Percentiles rank a stretch among this genome's conserved stretches.
Conservation (phyloP, 2,888 invertebrate genomes). For the Lasioglossum zephyrum region DNA sequence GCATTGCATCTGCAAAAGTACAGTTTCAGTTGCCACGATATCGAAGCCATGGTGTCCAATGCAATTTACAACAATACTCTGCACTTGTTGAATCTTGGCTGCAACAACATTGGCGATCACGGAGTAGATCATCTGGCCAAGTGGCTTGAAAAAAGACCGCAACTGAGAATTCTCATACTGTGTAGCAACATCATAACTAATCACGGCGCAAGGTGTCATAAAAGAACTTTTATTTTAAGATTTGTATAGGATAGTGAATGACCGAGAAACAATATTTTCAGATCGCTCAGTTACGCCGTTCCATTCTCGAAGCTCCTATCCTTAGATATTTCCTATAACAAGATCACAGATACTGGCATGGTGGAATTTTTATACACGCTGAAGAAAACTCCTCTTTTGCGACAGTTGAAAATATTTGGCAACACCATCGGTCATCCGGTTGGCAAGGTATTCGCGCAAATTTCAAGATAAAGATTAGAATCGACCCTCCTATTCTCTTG, state of each 20-base stretch:
- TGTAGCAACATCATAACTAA: slow-evolving; percentile 86
- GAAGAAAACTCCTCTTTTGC: slow-evolving; percentile 85
- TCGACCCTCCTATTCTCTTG: slow-evolving; percentile 1
- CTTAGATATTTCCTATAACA: slow-evolving; percentile 87
- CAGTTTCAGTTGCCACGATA: slow-evolving; percentile 87
- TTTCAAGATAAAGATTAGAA: neutral
- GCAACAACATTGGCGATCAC: slow-evolving; percentile 87
- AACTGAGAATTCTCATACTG: slow-evolving; percentile 85
- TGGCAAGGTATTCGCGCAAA: slow-evolving; percentile 74
- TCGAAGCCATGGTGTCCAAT: slow-evolving; percentile 86
- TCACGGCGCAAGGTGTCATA: slow-evolving; percentile 85
- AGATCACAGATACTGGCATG: slow-evolving; percentile 86
- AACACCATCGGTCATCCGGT: slow-evolving; percentile 81
- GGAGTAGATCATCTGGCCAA: slow-evolving; percentile 86
- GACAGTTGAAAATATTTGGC: slow-evolving; percentile 84
- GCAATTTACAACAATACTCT: slow-evolving; percentile 85
- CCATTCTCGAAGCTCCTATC: slow-evolving; percentile 87
- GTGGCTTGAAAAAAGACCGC: slow-evolving; percentile 86
- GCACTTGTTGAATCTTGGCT: slow-evolving; percentile 87
- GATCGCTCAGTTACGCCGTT: slow-evolving; percentile 86
- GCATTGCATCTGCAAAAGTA: slow-evolving; percentile 88
- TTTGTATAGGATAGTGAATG: neutral
- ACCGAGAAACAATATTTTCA: slow-evolving; percentile 66
- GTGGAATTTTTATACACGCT: slow-evolving; percentile 86
- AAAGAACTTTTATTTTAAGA: too few relatives aligned